Percentiles rank a stretch among this genome's conserved stretches.
These are phyloP conservation scores for Odocoileus virginianus DNA, from an alignment of 2,113 vertebrate genomes.

Conservation along the genomic window DNA sequence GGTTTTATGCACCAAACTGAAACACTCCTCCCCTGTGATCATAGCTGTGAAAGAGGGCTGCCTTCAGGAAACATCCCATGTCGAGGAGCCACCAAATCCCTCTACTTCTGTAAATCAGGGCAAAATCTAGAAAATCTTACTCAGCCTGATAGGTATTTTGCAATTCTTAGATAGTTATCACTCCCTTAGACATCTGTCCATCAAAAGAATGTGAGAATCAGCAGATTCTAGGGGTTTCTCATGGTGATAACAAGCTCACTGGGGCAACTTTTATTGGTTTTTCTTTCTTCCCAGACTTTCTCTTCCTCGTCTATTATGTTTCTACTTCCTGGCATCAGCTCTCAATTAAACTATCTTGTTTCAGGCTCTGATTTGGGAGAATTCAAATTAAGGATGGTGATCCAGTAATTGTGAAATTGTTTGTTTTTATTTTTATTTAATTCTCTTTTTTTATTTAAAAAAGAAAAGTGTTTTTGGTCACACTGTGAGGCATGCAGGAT, in stretches of 20 bases:
- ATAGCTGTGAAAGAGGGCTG: not conserved
- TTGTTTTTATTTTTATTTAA: not conserved
- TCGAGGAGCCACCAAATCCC: too few species aligned
- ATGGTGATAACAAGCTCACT: not conserved
- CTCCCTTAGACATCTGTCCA: not conserved
- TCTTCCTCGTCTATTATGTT: not conserved
- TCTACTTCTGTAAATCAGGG: not conserved
- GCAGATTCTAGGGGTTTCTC: too few species aligned
- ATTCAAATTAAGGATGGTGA: not conserved
- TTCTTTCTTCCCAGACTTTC: not conserved
- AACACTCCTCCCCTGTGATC: not conserved
- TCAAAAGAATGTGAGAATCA: not conserved
- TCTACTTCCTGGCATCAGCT: not conserved
- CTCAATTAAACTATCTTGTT: not conserved
- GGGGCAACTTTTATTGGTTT: not conserved
- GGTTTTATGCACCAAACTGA: rapidly evolving
- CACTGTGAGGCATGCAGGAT: not conserved
- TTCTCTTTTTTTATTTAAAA: not conserved
- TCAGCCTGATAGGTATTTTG: not conserved
- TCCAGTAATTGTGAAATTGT: not conserved
- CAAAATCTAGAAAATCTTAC: not conserved
- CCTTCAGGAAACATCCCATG: not conserved
- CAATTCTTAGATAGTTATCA: not conserved
- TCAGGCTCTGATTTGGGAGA: not conserved
- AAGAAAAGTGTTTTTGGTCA: rapidly evolving